Conservation (phyloP, 1,140 invertebrate species). For the Drosophila seguyi region DNA sequence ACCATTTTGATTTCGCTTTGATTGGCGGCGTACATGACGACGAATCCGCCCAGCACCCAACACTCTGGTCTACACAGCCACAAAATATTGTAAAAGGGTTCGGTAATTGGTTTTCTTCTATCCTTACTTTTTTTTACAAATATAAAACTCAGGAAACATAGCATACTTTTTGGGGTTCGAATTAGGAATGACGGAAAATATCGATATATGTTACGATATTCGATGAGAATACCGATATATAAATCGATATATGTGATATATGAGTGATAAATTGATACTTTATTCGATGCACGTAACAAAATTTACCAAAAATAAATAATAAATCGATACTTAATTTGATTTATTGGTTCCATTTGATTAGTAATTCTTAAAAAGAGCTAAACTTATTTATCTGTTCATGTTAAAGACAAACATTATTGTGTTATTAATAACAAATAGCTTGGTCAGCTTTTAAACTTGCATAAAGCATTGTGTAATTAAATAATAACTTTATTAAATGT, state of each 20-base stretch:
- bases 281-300: not conserved
- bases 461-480: not conserved
- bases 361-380: too few species aligned
- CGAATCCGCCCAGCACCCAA: constrained; percentile 27
- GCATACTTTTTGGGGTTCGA: not conserved
- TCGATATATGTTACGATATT: not conserved
- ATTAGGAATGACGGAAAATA: not conserved
- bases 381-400: not conserved
- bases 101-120: not conserved
- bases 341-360: too few species aligned
- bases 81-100: not conserved
- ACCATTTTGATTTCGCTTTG: constrained; percentile 75
- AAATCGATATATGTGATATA: not conserved
- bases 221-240: not conserved
- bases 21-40: constrained; percentile 77
- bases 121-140: not conserved
- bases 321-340: too few species aligned
- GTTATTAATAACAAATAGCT: not conserved
- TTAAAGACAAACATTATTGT: not conserved
- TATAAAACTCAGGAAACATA: too few species aligned
- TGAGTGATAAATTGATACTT: not conserved
- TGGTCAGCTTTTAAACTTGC: not conserved
- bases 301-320: too few species aligned
- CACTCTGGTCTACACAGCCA: constrained; percentile 6
- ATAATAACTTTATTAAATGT: too few species aligned